Evolutionary conservation across 2,888 invertebrate species (phyloP).

Genomic region (Oscheius sp.): DNA sequence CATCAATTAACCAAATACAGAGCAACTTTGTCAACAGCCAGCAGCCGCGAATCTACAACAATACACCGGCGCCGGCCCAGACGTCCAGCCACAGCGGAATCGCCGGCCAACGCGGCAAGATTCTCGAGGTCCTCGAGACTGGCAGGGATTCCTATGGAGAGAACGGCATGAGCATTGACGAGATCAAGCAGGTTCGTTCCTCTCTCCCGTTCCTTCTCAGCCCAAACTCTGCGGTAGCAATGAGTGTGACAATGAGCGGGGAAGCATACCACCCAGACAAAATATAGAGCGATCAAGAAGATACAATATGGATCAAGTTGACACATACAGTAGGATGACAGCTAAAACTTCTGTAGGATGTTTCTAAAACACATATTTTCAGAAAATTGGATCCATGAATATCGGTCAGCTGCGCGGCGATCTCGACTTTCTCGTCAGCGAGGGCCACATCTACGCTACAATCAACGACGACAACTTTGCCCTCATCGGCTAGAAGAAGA

Average conservation of each 20-base stretch:
- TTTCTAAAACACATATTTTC: neutral
- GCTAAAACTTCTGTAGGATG: too few species aligned
- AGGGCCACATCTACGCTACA: conserved; percentile 38
- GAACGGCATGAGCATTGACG: conserved; percentile 31
- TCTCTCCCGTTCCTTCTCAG: too few species aligned
- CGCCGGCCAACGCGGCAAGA: conserved; percentile 17
- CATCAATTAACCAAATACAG: neutral
- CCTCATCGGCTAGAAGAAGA: neutral
- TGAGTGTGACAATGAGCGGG: too few species aligned
- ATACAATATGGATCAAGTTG: too few species aligned
- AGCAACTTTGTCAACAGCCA: conserved; percentile 4
- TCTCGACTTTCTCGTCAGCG: conserved; percentile 30
- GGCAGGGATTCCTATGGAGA: conserved; percentile 5
- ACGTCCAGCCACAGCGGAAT: conserved; percentile 1
- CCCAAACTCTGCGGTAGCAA: too few species aligned
- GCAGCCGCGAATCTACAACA: conserved; percentile 6
- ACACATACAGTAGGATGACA: too few species aligned
- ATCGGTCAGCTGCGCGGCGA: conserved; percentile 7
- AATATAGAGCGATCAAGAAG: too few species aligned
- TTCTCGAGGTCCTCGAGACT: conserved; percentile 26
- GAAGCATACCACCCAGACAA: too few species aligned
- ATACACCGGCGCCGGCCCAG: neutral
- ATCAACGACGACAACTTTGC: conserved; percentile 36
- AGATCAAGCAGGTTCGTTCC: conserved; percentile 30
- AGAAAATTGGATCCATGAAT: conserved; percentile 23